Base-by-base conservation (phyloP, 2,797 vertebrate species). In the Esox masquinongy region DNA sequence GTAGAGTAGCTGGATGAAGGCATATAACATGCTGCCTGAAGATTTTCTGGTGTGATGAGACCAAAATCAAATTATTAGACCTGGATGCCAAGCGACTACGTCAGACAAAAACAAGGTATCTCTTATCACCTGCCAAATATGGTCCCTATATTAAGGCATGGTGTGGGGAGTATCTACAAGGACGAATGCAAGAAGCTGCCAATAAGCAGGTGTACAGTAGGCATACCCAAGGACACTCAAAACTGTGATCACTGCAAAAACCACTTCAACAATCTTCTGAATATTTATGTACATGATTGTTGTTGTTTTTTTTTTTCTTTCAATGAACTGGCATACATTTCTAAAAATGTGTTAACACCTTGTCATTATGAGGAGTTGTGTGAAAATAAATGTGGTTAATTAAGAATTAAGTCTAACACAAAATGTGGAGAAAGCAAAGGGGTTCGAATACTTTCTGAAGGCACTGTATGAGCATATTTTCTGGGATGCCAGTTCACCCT, bases 391-490 rank as follows among this genome's bases (percentile, higher is more conserved):
- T 53, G 17, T 53, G 7, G 5, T 53, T 1, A 7, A 53, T 53
- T 53, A 17, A 17, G 17, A 17, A 53, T n/a, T 53, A 5, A 53
- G 50, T 16, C 53, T 56, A 9, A n/a, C 19, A 3, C 51, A 53
- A 53, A 7, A 22, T 56, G 53, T 22, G 19, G 53, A 56, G n/a
- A n/a, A 56, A 56, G 19, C 5, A 19, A 22, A 56, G 7, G 53
- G 7, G 53, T 56, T 6, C n/a, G 19, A n/a, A 22, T 22, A 56
- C 19, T 22, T 56, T 50, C 49, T 56, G 53, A 56, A 56, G n/a
- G 53, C n/a, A 56, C n/a, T 67, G 69, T 72, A 70, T 16, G 24
- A 78, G 83, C 80, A 79, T 82, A 85, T 69, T 77, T 80, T 14
- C 53, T 49, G 36, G 74, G 72, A 73, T 77, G 66, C 82, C 80